Conservation (phyloP, 2,888 invertebrate species). For the Epicampocera succincta region DNA sequence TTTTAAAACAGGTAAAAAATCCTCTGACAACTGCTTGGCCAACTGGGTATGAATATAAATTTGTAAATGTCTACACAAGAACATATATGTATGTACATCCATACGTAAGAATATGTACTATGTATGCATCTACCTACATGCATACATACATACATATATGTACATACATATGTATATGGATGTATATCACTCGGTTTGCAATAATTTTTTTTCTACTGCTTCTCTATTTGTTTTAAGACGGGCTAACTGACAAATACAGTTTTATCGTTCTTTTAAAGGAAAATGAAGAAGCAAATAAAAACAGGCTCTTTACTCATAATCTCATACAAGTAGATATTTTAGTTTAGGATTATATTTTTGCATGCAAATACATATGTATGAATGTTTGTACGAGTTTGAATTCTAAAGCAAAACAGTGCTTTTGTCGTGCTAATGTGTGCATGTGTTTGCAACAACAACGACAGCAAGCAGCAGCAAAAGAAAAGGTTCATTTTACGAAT, state of each 20-base stretch:
- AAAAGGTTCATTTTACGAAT: conserved; percentile 11
- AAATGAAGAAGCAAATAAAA: conserved; percentile 38
- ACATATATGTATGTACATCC: no score
- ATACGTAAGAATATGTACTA: no score
- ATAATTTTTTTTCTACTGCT: conserved; percentile 17
- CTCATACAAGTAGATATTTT: conserved; percentile 36
- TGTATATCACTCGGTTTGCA: conserved; percentile 17
- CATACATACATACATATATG: background rate
- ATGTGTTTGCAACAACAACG: background rate
- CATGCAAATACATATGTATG: background rate
- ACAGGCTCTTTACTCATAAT: conserved; percentile 59
- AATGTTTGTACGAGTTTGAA: no score
- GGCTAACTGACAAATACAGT: conserved; percentile 42
- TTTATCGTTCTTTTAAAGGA: conserved; percentile 16
- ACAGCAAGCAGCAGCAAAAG: background rate
- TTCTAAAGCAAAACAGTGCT: no score
- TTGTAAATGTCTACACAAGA: no score
- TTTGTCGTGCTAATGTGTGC: no score
- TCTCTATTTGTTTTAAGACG: conserved; percentile 11
- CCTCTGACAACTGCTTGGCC: no score
- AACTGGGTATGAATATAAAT: no score
- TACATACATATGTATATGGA: no score
- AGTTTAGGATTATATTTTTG: conserved; percentile 23
- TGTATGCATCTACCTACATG: conserved; percentile 4
- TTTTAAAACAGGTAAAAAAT: no score